Base-by-base conservation (phyloP, 1,140 invertebrate genomes). In the Laupala kohalensis region DNA sequence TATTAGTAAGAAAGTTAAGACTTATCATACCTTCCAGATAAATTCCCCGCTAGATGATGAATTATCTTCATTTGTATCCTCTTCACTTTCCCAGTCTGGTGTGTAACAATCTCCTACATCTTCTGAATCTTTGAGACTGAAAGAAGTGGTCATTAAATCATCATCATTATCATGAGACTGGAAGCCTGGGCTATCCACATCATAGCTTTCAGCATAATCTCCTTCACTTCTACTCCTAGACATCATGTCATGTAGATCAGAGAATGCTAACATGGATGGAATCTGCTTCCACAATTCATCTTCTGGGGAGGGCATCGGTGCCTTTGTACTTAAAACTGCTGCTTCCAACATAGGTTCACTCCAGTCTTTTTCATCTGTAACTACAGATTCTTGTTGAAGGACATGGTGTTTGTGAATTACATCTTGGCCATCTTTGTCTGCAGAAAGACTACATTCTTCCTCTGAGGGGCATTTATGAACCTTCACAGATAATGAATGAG, bases 11-110 rank as follows among this genome's bases (percentile, higher is more conserved):
- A n/a, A n/a, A n/a, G n/a, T n/a, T n/a, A n/a, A n/a, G n/a, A n/a
- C n/a, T n/a, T n/a, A n/a, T n/a, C 82, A 79, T 77, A 90, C 89
- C 84, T 89, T 89, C 89, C 89, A 90, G 66, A 90, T 86, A 77
- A 91, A 91, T 78, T 92, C 90, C 15, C 88, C 88, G 75, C 89
- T 90, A 23, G 88, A 90, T 1, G 83, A 84, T 63, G 83, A 84
- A 37, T 65, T 71, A 53, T 71, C 70, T 65, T 71, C 70, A 37
- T 71, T 71, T 5, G 70, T 71, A 12, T 69, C 75, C 69, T 78
- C 77, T 67, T 79, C 78, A 73, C 76, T 79, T 67, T 79, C 79
- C 78, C 78, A 80, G 64, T 78, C 79, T 23, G 78, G 80, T n/a
- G 77, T 78, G 73, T 78, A 76, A 19, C 72, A 69, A 19, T 75